Percentiles rank a stretch among this genome's conserved stretches.
Evolutionary conservation across 1,140 invertebrate genomes (phyloP).

Genomic region (Drepana arcuata): DNA sequence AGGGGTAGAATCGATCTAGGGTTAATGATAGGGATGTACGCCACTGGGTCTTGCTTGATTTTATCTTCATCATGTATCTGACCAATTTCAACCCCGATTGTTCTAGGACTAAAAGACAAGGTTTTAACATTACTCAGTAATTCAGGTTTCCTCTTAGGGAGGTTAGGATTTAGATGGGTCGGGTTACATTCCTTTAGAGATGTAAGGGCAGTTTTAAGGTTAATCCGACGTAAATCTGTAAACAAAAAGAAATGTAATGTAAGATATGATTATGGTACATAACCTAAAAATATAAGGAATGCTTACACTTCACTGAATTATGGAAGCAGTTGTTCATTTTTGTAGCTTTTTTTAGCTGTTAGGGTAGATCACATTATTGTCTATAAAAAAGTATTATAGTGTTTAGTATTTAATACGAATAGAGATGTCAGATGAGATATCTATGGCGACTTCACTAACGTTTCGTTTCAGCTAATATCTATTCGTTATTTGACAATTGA

Average conservation of each 20-base stretch:
- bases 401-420: constrained; percentile 5
- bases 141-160: constrained; percentile 25
- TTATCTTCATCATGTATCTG: neutral
- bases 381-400: too few species aligned
- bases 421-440: neutral
- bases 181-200: constrained; percentile 41
- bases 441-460: too few species aligned
- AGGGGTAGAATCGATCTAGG: constrained; percentile 55
- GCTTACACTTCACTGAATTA: constrained; percentile 49
- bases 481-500: too few species aligned
- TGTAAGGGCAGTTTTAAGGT: constrained; percentile 43
- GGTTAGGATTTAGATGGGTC: constrained; percentile 8
- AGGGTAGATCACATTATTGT: too few species aligned
- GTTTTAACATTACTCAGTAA: constrained; percentile 7
- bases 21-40: constrained; percentile 52
- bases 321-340: constrained; percentile 43
- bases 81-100: constrained; percentile 41
- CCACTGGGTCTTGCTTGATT: constrained; percentile 43
- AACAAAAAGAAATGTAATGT: constrained; percentile 6
- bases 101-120: constrained; percentile 31
- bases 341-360: too few species aligned
- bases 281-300: constrained; percentile 26
- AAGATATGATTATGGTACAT: constrained; percentile 17
- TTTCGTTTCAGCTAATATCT: too few species aligned
- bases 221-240: constrained; percentile 51